Evolutionary conservation across 2,888 invertebrate genomes (phyloP), one percentile per base, ranked within the genome.

Genomic region (Neoaliturus tenellus): DNA sequence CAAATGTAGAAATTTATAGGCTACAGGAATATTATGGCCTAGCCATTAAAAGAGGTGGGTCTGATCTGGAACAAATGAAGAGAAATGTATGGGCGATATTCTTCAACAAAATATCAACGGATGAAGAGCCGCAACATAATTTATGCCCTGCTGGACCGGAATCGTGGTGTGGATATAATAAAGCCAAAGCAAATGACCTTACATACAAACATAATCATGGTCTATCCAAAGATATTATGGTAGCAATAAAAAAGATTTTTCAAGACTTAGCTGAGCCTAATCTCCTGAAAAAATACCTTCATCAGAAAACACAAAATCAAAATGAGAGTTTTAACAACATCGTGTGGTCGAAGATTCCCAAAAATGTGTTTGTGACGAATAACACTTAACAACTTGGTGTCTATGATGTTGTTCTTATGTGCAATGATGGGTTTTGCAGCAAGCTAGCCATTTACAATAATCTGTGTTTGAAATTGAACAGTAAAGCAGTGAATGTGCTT

Each of bases 81-180:
- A 86, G 85, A 62, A 87, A 84, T 14, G 84, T 88, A 55, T 88
- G 87, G 88, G 88, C 88, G 8, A 86, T 85, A 17, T 88, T 67
- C 31, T 73, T 73, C 23, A 58, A 80, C 33, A 80, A 80, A 28
- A 20, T 62, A 62, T 80, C 62, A 35, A 62, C 20, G 1, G 62
- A 80, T 80, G 62, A 39, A 25, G 39, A 80, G 25, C 80, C 80
- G 39, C 62, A 80, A 35, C 80, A 80, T 33, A 80, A 62, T 51
- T 39, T 39, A n/a, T 58, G 31, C 39, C 62, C 78, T 48, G 31
- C 41, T n/a, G 78, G 78, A 44, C 51, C 80, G 5, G 55, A 80
- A n/a, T 55, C 80, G 14, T 80, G 80, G 80, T 80, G 55, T 55
- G 80, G 80, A 17, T 80, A 80, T 44, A 80, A 80, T 55, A 80